Conservation (phyloP, 2,113 vertebrate genomes). For the Dasyprocta punctata region DNA sequence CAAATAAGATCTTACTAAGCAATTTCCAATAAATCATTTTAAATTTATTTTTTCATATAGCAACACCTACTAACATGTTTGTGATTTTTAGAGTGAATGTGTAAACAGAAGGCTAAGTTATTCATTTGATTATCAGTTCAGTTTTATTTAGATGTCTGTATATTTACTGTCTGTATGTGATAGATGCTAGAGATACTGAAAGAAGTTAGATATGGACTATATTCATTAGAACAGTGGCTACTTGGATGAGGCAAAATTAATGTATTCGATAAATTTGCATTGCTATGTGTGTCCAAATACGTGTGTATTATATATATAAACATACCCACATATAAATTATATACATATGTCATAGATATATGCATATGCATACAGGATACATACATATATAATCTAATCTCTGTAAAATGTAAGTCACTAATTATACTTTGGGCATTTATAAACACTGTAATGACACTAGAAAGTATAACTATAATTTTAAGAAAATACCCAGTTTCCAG, state of each 20-base stretch:
- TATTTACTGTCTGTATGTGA: neutral
- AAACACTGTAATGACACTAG: neutral
- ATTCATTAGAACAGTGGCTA: neutral
- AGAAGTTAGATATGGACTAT: neutral
- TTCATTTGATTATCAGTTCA: neutral
- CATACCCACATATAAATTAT: neutral
- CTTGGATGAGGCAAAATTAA: neutral
- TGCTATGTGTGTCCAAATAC: neutral
- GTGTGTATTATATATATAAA: neutral
- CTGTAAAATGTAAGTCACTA: neutral
- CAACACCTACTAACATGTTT: neutral
- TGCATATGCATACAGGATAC: neutral
- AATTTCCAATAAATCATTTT: neutral
- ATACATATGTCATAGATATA: neutral
- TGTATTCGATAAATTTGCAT: neutral
- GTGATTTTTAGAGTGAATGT: neutral
- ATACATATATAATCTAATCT: neutral
- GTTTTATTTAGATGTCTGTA: neutral
- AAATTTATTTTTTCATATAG: neutral
- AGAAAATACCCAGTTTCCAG: neutral
- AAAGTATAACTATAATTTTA: neutral
- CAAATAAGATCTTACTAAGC: constrained; percentile 24
- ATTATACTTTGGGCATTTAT: neutral
- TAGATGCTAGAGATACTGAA: neutral
- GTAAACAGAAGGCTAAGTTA: constrained; percentile 3